These are phyloP conservation scores for Notechis scutatus DNA, from an alignment of 2,113 vertebrate genomes.

Conservation along the genomic window DNA sequence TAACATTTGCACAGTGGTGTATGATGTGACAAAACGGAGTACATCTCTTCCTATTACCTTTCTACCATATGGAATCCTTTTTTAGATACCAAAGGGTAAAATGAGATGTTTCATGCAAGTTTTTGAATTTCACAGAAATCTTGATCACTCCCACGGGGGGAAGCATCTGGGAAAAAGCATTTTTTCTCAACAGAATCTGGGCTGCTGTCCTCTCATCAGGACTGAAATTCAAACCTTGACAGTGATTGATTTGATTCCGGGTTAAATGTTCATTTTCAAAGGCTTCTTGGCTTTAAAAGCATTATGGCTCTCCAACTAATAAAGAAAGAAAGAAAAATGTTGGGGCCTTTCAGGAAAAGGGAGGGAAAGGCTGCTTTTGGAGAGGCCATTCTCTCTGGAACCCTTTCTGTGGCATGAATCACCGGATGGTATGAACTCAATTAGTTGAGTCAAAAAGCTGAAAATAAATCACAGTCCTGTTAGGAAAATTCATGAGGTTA, in stretches of 20 bases:
- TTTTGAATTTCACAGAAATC: neutral
- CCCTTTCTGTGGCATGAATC: slow-evolving; percentile 75
- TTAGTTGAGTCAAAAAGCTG: slow-evolving; percentile 70
- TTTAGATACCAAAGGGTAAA: neutral
- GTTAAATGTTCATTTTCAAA: slow-evolving; percentile 54
- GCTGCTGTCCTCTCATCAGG: neutral
- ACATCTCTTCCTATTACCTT: neutral
- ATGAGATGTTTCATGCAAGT: neutral
- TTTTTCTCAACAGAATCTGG: neutral
- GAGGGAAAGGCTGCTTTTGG: slow-evolving; percentile 8
- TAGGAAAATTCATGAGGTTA: slow-evolving; percentile 56
- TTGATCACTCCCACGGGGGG: neutral
- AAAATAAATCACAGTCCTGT: slow-evolving; percentile 75
- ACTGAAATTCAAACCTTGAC: slow-evolving; percentile 49
- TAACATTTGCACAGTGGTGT: neutral
- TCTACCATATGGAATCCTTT: neutral
- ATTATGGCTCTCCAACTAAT: slow-evolving; percentile 39
- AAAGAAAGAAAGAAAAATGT: neutral
- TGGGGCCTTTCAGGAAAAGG: slow-evolving; percentile 43
- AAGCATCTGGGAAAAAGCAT: neutral
- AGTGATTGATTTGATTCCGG: slow-evolving; percentile 53
- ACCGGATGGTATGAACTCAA: slow-evolving; percentile 69
- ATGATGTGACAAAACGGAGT: neutral
- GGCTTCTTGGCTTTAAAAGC: slow-evolving; percentile 62
- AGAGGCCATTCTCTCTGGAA: slow-evolving; percentile 70